A percentile compares a stretch with the other conserved stretches of the same genome.
Conservation (phyloP, 2,113 vertebrate species). For the Ptychochromis oligacanthus region DNA sequence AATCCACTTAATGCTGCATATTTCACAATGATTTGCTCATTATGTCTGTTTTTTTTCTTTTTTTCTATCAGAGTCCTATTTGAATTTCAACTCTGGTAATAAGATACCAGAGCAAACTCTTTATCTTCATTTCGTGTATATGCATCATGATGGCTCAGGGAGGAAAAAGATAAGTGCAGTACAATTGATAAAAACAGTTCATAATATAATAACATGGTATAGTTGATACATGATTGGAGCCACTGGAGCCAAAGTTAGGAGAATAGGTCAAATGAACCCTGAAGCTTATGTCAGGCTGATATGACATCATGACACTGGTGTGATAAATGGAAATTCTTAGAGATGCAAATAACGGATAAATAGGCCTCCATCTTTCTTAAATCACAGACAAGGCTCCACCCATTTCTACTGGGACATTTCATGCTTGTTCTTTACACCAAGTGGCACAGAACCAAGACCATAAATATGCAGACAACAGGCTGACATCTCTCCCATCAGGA, state of each 20-base stretch:
- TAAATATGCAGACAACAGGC: background rate
- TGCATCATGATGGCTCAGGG: conserved; percentile 3
- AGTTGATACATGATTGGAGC: conserved; percentile 1
- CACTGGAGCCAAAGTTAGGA: conserved; percentile 31
- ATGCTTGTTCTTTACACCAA: background rate
- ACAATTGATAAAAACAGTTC: conserved; percentile 26
- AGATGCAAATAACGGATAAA: conserved; percentile 49
- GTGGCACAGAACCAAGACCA: background rate
- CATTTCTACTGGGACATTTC: background rate
- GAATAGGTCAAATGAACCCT: conserved; percentile 41
- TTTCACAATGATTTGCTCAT: background rate
- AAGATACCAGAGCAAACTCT: conserved; percentile 8
- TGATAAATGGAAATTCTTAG: conserved; percentile 40
- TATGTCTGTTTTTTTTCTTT: background rate
- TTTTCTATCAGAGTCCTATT: conserved; percentile 19
- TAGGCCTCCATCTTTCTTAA: conserved; percentile 17
- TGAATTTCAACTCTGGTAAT: conserved; percentile 6
- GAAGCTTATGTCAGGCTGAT: conserved; percentile 58
- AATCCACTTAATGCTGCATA: conserved; percentile 32
- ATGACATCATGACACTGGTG: conserved; percentile 42
- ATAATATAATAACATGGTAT: conserved; percentile 9
- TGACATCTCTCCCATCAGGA: background rate
- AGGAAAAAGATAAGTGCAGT: conserved; percentile 34
- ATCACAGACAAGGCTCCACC: background rate
- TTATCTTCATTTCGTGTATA: conserved; percentile 14